Percentiles rank a stretch among this genome's conserved stretches.
Conservation (phyloP, 2,888 invertebrate genomes). For the Drosophila antonietae region DNA sequence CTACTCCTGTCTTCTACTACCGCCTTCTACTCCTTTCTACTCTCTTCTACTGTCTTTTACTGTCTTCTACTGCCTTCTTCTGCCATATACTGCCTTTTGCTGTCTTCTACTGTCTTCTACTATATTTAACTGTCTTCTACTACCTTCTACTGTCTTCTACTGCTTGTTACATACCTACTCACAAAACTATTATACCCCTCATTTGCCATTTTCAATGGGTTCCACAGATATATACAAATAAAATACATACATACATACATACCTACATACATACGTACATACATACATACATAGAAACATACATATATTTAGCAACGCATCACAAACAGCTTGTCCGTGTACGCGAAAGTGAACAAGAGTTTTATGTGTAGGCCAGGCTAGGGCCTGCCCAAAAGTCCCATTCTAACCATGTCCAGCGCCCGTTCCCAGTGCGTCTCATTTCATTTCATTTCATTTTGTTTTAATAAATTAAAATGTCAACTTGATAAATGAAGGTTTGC, state of each 20-base stretch:
- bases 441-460: constrained; percentile 81
- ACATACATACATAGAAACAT: not conserved
- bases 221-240: too few species aligned
- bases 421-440: constrained; percentile 33
- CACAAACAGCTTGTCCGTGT: not conserved
- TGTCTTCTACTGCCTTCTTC: not conserved
- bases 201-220: not conserved
- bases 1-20: too few species aligned
- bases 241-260: not conserved
- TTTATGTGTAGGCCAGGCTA: constrained; percentile 14
- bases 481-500: constrained; percentile 83
- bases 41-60: too few species aligned
- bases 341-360: constrained; percentile 4
- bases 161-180: not conserved
- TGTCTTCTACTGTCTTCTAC: too few species aligned
- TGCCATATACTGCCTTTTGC: too few species aligned
- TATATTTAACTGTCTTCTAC: too few species aligned
- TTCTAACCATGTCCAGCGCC: constrained; percentile 7
- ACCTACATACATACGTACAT: not conserved
- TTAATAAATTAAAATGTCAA: constrained; percentile 84
- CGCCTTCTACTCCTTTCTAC: too few species aligned
- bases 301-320: not conserved
- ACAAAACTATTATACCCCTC: not conserved
- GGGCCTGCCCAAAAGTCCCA: constrained; percentile 12
- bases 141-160: too few species aligned